Evolutionary conservation across 2,888 invertebrate species (phyloP).

Genomic region (Drosophila falleni): DNA sequence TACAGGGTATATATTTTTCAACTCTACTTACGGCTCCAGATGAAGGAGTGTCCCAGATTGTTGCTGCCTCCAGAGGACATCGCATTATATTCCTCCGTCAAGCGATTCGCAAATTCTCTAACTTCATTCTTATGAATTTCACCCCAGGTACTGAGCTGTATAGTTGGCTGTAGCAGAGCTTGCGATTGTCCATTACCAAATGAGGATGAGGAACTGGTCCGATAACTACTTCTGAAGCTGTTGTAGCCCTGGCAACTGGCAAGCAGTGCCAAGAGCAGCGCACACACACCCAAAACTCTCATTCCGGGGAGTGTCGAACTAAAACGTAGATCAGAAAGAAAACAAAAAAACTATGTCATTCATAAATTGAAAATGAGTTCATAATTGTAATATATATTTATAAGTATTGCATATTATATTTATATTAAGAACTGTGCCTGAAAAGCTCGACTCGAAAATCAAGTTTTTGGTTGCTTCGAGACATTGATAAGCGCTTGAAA

Average conservation of each 20-base stretch:
- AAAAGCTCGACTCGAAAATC: slow-evolving; percentile 21
- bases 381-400: slow-evolving; percentile 11
- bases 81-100: slow-evolving; percentile 81
- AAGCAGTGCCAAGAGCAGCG: slow-evolving; percentile 70
- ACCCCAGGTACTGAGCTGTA: slow-evolving; percentile 79
- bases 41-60: slow-evolving; percentile 36
- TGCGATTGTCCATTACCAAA: slow-evolving; percentile 41
- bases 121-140: slow-evolving; percentile 78
- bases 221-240: slow-evolving; percentile 60
- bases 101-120: slow-evolving; percentile 77
- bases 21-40: slow-evolving; percentile 80
- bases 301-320: slow-evolving; percentile 61
- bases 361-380: slow-evolving; percentile 47
- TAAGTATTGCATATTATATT: background rate
- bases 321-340: slow-evolving; percentile 16
- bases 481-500: slow-evolving; percentile 53
- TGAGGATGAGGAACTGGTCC: slow-evolving; percentile 58
- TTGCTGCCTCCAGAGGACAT: slow-evolving; percentile 68
- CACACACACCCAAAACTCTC: slow-evolving; percentile 71
- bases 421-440: background rate
- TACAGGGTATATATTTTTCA: too few species aligned
- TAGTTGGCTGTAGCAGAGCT: slow-evolving; percentile 40
- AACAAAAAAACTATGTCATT: slow-evolving; percentile 61
- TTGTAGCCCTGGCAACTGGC: slow-evolving; percentile 56
- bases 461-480: slow-evolving; percentile 31